A percentile compares a stretch with the other conserved stretches of the same genome.
These are phyloP conservation scores for Stegophylla sp. DNA, from an alignment of 2,888 invertebrate genomes.

Conservation along the genomic window DNA sequence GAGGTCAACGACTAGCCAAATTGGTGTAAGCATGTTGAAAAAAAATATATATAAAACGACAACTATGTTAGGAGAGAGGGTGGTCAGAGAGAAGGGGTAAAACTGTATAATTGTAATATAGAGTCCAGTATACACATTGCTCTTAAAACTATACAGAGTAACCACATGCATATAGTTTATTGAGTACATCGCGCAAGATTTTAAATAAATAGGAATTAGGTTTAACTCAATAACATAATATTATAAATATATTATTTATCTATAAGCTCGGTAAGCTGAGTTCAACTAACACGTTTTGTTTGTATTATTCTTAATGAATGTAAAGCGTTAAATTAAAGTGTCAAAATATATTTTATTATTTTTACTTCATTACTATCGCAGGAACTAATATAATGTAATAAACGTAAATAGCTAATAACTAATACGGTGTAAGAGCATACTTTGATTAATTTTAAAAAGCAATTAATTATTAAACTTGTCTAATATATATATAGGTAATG, in stretches of 20 bases:
- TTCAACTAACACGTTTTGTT: not conserved
- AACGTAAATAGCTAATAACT: not conserved
- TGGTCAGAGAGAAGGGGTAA: conserved; percentile 29
- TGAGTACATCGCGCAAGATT: not conserved
- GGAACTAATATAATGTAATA: not conserved
- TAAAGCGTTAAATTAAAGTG: not conserved
- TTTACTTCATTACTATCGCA: not conserved
- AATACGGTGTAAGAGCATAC: not conserved
- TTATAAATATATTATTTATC: not conserved
- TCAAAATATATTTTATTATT: not conserved
- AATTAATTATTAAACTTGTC: too few species aligned
- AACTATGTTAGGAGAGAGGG: not conserved
- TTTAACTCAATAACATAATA: conserved; percentile 8
- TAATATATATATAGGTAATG: too few species aligned
- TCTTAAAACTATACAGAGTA: conserved; percentile 1
- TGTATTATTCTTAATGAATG: not conserved
- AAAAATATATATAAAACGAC: conserved; percentile 27
- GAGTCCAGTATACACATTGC: not conserved
- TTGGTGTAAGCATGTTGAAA: conserved; percentile 40
- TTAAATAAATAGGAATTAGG: not conserved
- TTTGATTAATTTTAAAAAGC: not conserved
- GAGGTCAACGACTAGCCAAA: conserved; percentile 58
- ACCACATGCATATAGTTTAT: not conserved
- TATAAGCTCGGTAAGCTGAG: not conserved
- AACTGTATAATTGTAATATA: conserved; percentile 39